Conservation (phyloP, 2,888 invertebrate genomes). For the Agriopis marginaria region DNA sequence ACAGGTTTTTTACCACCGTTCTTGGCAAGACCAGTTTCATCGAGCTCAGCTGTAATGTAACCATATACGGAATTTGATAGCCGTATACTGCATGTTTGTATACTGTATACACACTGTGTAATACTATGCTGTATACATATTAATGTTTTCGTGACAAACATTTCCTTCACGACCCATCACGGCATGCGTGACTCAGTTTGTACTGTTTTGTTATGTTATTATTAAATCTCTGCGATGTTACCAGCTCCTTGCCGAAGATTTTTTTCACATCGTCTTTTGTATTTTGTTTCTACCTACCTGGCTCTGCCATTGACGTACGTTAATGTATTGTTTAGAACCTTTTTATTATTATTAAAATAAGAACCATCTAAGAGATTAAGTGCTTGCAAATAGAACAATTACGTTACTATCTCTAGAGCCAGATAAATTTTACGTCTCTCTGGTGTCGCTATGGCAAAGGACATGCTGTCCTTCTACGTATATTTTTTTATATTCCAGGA, state of each 20-base stretch:
- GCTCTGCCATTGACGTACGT: slow-evolving; percentile 43
- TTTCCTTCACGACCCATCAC: slow-evolving; percentile 68
- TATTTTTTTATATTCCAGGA: slow-evolving; percentile 18
- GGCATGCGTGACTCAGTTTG: slow-evolving; percentile 71
- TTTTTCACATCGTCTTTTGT: slow-evolving; percentile 44
- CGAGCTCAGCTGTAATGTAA: slow-evolving; percentile 29
- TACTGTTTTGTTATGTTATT: slow-evolving; percentile 64
- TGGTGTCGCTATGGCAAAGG: slow-evolving; percentile 22
- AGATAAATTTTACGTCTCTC: slow-evolving; percentile 29
- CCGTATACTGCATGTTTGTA: slow-evolving; percentile 44
- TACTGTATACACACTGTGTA: slow-evolving; percentile 32
- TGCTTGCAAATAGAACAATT: slow-evolving; percentile 12
- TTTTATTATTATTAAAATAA: slow-evolving; percentile 20
- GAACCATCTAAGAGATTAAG: slow-evolving; percentile 11
- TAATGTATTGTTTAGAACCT: slow-evolving; percentile 45
- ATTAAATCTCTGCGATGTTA: slow-evolving; percentile 63
- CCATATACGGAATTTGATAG: slow-evolving; percentile 45
- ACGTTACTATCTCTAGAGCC: slow-evolving; percentile 10
- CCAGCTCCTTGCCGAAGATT: slow-evolving; percentile 50
- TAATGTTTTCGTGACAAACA: slow-evolving; percentile 71
- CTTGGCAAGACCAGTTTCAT: slow-evolving; percentile 41
- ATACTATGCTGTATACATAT: slow-evolving; percentile 42
- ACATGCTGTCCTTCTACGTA: slow-evolving; percentile 27
- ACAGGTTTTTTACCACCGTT: slow-evolving; percentile 37
- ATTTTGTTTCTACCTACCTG: slow-evolving; percentile 42